Base-by-base conservation (phyloP, 2,888 invertebrate species). In the Erynnis tages region DNA sequence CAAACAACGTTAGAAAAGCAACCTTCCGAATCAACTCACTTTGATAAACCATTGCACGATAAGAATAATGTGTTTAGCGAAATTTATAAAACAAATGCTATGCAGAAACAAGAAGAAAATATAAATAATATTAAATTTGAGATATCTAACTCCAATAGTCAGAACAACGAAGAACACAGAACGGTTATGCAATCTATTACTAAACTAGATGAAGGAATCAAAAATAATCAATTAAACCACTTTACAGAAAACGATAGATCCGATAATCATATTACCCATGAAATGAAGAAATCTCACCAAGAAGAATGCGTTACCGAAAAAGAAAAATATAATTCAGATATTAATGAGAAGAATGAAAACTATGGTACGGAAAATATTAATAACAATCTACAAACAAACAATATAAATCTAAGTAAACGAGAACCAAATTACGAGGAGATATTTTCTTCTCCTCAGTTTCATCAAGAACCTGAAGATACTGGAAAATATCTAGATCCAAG, bases 311-410 rank as follows among this genome's bases (percentile, higher is more conserved):
- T 41, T 25, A 32, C 25, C 11, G 49, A 41, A 2, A 34, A 41
- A 25, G 41, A 41, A 16, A 41, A 49, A 27, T 34, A 49, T 25
- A 25, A 41, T 25, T 29, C 25, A 27, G 52, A 50, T 4, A 50
- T 27, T 13, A 53, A 32, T 41, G 48, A 49, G 40, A 37, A 14
- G 41, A 27, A 40, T 14, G n/a, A 27, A 21, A 44, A 30, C 6
- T 25, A 35, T 35, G 43, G 16, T 10, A 38, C 10, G 17, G 53
- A 44, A 11, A 45, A 30, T 45, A 17, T 34, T 4, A 27, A 30
- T 16, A 13, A 30, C 11, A 21, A 48, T 16, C 7, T 21, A 23
- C 32, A 49, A 21, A 23, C 32, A 23, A 23, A 13, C 10, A 10
- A 32, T 5, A 11, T 1, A 0, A 25, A 13, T 32, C 16, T 25